Evolutionary conservation across 2,113 vertebrate genomes (phyloP).

Genomic region (Pachypanchax playfairii): DNA sequence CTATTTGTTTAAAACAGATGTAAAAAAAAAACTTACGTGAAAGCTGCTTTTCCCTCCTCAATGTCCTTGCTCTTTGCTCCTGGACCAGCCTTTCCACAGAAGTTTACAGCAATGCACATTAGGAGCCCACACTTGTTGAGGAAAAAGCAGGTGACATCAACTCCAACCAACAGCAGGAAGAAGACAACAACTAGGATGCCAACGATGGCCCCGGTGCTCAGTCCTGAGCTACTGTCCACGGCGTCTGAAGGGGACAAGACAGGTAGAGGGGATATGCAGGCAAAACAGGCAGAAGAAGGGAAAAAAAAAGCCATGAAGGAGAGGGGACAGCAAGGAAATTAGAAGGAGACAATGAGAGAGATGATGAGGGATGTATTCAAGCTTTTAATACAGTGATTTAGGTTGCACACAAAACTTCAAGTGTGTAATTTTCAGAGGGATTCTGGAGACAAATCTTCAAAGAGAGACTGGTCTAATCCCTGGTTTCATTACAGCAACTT

Average conservation of each 20-base stretch:
- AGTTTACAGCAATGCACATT: slow-evolving; percentile 97
- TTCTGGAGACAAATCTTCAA: not conserved
- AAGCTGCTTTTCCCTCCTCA: slow-evolving; percentile 95
- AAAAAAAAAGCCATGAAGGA: slow-evolving; percentile 29
- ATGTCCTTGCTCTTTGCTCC: slow-evolving; percentile 95
- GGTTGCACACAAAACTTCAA: slow-evolving; percentile 33
- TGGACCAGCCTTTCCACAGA: slow-evolving; percentile 93
- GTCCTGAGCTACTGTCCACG: slow-evolving; percentile 72
- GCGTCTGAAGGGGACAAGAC: slow-evolving; percentile 46
- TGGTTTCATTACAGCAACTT: not conserved
- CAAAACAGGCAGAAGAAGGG: slow-evolving; percentile 39
- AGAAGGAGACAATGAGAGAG: slow-evolving; percentile 39
- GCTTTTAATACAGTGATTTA: slow-evolving; percentile 32
- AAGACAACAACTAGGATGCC: slow-evolving; percentile 97
- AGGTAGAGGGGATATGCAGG: slow-evolving; percentile 32
- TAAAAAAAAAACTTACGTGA: slow-evolving; percentile 85
- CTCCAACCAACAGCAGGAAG: slow-evolving; percentile 88
- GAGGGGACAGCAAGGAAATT: slow-evolving; percentile 46
- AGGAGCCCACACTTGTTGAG: slow-evolving; percentile 98
- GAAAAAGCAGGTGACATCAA: slow-evolving; percentile 98
- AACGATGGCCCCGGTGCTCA: slow-evolving; percentile 94
- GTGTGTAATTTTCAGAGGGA: slow-evolving; percentile 12
- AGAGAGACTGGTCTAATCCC: not conserved
- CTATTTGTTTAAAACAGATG: not conserved
- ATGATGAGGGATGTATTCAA: slow-evolving; percentile 42